Base-by-base conservation (phyloP, 1,140 invertebrate species). In the Zaprionus davidi region DNA sequence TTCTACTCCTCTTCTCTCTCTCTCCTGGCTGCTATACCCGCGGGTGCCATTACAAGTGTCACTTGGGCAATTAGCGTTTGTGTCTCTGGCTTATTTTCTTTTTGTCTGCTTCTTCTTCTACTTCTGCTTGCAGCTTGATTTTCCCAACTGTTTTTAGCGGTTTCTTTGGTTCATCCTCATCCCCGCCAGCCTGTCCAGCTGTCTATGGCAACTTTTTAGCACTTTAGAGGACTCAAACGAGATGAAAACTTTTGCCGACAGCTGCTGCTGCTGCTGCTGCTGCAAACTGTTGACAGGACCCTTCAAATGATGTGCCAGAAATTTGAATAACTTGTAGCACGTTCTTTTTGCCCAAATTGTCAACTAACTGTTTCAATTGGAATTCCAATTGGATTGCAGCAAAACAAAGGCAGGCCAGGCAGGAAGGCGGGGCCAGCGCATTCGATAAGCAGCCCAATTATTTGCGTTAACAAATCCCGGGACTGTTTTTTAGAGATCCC, bases 21-120 rank as follows among this genome's bases (percentile, higher is more conserved):
- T 34, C 28, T 7, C 0, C 6, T 41, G 20, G 15, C 34, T n/a
- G 24, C 26, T 28, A 31, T 75, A 67, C 68, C 67, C 74, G 20
- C 28, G 63, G 46, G 68, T 73, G 51, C 57, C 68, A 73, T 77
- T 63, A 68, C 49, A 71, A 76, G 68, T 79, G 73, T 69, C 77
- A 77, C 68, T 79, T 79, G 64, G 65, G 53, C 77, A 79, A 79
- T 79, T 79, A 76, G 70, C 68, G 69, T 17, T n/a, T 55, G 41
- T 38, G 57, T 60, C 46, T 63, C 11, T 9, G 24, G 57, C 20
- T 60, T 60, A 49, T 24, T 41, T 63, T 63, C 41, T 49, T 51
- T 59, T 58, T 59, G 34, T 31, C 51, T 73, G 31, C 12, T 46
- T 51, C 31, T 26, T 26, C 26, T 26, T 5, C 22, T 24, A 3